Evolutionary conservation across 1,140 invertebrate species (phyloP).

Genomic region (Brachionus rotundiformis): DNA sequence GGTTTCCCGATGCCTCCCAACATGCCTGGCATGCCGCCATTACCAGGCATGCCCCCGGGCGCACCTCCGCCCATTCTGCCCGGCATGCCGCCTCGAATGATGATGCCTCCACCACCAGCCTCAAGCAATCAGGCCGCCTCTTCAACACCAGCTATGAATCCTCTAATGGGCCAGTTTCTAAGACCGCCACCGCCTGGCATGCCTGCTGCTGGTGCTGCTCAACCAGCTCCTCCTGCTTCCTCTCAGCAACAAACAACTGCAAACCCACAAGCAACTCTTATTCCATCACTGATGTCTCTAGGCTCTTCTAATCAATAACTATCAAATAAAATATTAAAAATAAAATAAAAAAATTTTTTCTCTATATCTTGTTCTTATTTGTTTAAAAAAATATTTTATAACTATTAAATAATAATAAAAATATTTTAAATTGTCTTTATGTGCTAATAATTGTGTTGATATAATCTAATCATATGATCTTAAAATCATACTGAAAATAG

Average conservation of each 20-base stretch:
- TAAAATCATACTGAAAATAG: conserved; percentile 11
- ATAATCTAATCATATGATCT: conserved; percentile 1
- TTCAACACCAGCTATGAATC: background rate
- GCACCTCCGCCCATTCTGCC: conserved; percentile 4
- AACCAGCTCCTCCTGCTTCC: background rate
- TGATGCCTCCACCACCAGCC: conserved; percentile 28
- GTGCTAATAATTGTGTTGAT: background rate
- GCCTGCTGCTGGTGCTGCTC: background rate
- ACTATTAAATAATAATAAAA: background rate
- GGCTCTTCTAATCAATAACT: background rate
- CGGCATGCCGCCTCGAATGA: conserved; percentile 26
- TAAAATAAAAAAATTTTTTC: background rate
- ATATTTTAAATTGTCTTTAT: background rate
- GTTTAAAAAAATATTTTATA: background rate
- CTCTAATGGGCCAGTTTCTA: background rate
- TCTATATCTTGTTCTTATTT: background rate
- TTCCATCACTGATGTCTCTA: conserved; percentile 29
- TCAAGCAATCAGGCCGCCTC: background rate
- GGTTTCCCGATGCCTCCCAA: conserved; percentile 34
- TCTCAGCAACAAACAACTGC: background rate
- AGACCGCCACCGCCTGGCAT: conserved; percentile 21
- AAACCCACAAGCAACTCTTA: background rate
- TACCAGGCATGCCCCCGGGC: conserved; percentile 44
- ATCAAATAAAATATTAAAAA: background rate
- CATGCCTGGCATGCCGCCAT: conserved; percentile 31